Evolutionary conservation across 1,140 invertebrate genomes (phyloP), one percentile per base, ranked within the genome.

Genomic region (Heliothis virescens): DNA sequence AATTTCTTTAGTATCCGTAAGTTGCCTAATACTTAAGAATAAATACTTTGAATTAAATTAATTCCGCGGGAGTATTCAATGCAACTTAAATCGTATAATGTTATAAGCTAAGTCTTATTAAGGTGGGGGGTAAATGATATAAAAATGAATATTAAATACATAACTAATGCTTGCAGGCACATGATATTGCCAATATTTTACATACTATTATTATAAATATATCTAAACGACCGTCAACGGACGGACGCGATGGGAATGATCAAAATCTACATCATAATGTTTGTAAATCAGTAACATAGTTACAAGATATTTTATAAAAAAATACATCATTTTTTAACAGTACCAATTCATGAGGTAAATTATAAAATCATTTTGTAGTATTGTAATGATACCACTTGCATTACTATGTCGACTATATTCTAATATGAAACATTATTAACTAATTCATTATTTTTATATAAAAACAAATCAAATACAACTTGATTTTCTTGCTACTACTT

Each of bases 391-490:
- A 63, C n/a, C 34, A 63, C 7, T 60, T 29, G 12, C 4, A 21
- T 13, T 18, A 13, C 18, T 5, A 60, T 29, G 12, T 16, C 34
- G 12, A 15, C 18, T 60, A 11, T 18, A 13, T 13, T 60, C 26
- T 13, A 29, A 10, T 29, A 29, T 29, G 18, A 26, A 60, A 34
- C 59, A 18, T 29, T 57, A 18, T 21, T 7, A 59, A 59, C 57
- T 26, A 59, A 59, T 41, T 41, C 34, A 41, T 41, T 59, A 59
- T 13, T 26, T 26, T 63, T 11, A 41, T 41, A 41, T 16, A 63
- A 47, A 11, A 55, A 55, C 15, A 55, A 55, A 63, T 47, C 62
- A 63, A 63, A 63, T 63, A 63, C 34, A 63, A 63, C 34, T 63
- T 63, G 34, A 63, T 63, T 63, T 65, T 48, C 16, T 65, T 48